phyloP scores from a whole-genome alignment of 2,113 vertebrate genomes.

The Pituophis catenifer region DNA sequence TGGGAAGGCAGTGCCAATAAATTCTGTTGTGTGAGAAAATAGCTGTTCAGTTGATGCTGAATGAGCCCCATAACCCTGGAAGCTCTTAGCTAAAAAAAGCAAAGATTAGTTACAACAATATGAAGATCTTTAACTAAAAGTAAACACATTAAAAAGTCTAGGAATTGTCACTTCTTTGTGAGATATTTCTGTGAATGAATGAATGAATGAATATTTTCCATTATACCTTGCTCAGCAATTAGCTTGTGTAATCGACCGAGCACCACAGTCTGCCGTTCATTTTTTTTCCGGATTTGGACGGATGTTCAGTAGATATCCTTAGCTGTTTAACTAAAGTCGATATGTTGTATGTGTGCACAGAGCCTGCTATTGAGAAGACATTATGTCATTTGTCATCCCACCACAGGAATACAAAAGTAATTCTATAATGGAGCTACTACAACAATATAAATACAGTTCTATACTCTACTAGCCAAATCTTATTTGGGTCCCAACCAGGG shows the following conservation, averaged over 20 bases:
- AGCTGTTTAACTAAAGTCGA: not conserved
- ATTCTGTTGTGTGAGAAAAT: not conserved
- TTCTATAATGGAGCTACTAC: not conserved
- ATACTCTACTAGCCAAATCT: not conserved
- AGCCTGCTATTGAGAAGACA: not conserved
- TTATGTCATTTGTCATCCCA: not conserved
- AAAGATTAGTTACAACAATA: not conserved
- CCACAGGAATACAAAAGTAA: not conserved
- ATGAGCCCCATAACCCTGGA: not conserved
- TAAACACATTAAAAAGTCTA: not conserved
- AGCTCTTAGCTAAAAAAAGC: not conserved
- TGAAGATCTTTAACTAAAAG: not conserved
- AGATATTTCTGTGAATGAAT: not conserved
- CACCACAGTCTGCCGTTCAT: not conserved
- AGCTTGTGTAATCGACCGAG: not conserved
- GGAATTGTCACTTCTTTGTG: not conserved
- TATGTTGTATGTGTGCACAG: not conserved
- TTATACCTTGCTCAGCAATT: not conserved
- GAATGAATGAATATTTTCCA: not conserved
- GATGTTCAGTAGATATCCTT: not conserved
- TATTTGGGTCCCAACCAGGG: not conserved
- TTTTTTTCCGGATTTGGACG: slow-evolving; percentile 1
- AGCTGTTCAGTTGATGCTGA: not conserved
- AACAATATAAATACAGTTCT: not conserved
- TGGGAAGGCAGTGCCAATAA: not conserved